These are phyloP conservation scores for Siphlonurus alternatus DNA, from an alignment of 2,888 invertebrate species.

Conservation along the genomic window DNA sequence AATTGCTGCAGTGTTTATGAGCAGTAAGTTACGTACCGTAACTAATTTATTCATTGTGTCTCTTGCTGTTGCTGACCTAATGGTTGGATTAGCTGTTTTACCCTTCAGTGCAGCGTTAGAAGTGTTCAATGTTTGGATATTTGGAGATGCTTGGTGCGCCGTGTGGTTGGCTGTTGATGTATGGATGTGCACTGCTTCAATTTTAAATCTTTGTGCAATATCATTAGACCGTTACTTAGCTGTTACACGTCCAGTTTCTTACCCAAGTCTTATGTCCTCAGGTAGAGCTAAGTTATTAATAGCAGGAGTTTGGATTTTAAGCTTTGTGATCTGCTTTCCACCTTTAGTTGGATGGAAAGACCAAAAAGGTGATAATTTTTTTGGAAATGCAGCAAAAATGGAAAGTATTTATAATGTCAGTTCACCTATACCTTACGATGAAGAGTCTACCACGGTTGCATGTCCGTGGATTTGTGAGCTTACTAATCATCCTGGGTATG, in stretches of 20 bases:
- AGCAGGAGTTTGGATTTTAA: constrained; percentile 85
- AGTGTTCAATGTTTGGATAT: constrained; percentile 92
- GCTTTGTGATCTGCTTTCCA: constrained; percentile 93
- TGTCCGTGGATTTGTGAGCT: constrained; percentile 80
- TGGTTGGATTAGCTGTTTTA: constrained; percentile 88
- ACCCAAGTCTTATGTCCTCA: constrained; percentile 81
- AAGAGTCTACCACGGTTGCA: constrained; percentile 26
- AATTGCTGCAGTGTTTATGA: constrained; percentile 80
- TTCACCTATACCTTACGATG: background rate
- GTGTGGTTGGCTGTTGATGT: constrained; percentile 96
- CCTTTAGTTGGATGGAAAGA: constrained; percentile 90
- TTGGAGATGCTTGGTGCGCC: constrained; percentile 90
- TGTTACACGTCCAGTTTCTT: constrained; percentile 88
- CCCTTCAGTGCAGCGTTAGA: constrained; percentile 94
- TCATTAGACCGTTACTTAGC: constrained; percentile 92
- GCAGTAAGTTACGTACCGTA: constrained; percentile 80
- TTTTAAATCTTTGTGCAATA: constrained; percentile 89
- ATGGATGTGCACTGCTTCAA: constrained; percentile 97
- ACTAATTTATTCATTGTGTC: constrained; percentile 96
- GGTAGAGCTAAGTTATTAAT: constrained; percentile 73
- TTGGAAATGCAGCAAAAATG: constrained; percentile 1
- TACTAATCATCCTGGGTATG: constrained; percentile 88
- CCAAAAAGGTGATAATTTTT: constrained; percentile 27
- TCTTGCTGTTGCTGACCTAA: constrained; percentile 84
- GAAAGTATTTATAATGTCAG: background rate